Evolutionary conservation across 2,888 invertebrate genomes (phyloP), one percentile per base, ranked within the genome.

Genomic region (Sarcophaga caerulescens): DNA sequence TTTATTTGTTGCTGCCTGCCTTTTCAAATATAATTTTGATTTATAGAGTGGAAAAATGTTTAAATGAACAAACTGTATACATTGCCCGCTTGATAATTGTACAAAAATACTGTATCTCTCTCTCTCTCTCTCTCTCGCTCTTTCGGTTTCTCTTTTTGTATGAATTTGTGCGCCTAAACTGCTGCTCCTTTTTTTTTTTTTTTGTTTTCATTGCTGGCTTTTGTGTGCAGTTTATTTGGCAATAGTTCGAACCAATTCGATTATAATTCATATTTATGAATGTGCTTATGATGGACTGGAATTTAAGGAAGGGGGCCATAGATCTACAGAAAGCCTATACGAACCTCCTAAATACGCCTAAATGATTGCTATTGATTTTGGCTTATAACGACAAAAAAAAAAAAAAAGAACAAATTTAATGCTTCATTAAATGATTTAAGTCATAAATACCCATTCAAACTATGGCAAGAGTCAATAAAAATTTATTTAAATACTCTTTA

Each of bases 1-100:
- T 65, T 63, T 14, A 65, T 52, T 52, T 52, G 12, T 52, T 12
- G 14, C 17, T 35, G 35, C 52, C 14, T 35, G 35, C 52, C 8
- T 65, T 65, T 44, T 44, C 35, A 66, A 66, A 79, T 62, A 83
- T 75, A 70, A 66, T 84, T 84, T 76, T 84, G 84, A 84, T 84
- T 84, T 80, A 80, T 84, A 79, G 69, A 84, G 79, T 84, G 74
- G 45, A 75, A 79, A 83, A 25, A 23, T 63, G 57, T 45, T 52
- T 59, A 60, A 69, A 63, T 78, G 52, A 74, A 84, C 69, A 78
- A 59, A 79, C 59, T 84, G 52, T 35, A 35, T 35, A 52, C 52
- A 52, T 17, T 52, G 52, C 12, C 52, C 17, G 17, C 52, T 35
- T 35, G 10, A 35, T 35, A 52, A 52, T 14, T 52, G 52, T 2